Evolutionary conservation across 2,888 invertebrate genomes (phyloP).

Genomic region (Eubasilissa splendida): DNA sequence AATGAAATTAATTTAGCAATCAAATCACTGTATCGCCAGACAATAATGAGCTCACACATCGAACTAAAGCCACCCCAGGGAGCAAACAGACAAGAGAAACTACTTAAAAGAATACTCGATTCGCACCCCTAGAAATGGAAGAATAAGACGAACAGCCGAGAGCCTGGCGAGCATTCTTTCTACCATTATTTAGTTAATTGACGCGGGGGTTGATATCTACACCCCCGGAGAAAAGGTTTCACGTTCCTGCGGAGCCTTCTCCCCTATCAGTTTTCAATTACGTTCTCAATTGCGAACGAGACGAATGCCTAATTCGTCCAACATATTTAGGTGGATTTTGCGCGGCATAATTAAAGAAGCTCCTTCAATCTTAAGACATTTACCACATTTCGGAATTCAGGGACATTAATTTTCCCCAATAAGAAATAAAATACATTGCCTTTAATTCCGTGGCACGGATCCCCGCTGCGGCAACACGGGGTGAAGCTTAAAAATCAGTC

Average conservation of each 20-base stretch:
- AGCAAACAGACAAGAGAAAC: constrained; percentile 20
- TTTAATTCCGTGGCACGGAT: too few relatives aligned
- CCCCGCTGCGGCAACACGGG: too few relatives aligned
- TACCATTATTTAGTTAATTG: constrained; percentile 54
- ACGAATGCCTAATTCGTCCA: constrained; percentile 26
- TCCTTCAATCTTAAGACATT: constrained; percentile 7
- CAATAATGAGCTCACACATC: constrained; percentile 6
- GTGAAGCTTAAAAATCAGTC: too few relatives aligned
- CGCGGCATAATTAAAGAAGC: background rate
- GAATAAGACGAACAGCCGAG: constrained; percentile 34
- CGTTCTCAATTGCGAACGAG: constrained; percentile 25
- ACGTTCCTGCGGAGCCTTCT: constrained; percentile 19
- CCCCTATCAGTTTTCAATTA: constrained; percentile 49
- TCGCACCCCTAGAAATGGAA: background rate
- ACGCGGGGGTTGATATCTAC: constrained; percentile 29
- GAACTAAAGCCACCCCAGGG: background rate
- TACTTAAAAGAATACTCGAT: constrained; percentile 45
- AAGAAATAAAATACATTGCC: too few relatives aligned
- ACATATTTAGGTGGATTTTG: background rate
- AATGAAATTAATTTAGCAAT: background rate
- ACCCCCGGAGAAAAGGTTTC: background rate
- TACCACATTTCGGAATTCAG: background rate
- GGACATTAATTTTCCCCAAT: background rate
- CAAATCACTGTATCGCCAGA: background rate
- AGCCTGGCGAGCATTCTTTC: constrained; percentile 38